Evolutionary conservation across 2,113 vertebrate species (phyloP), one percentile per base, ranked within the genome.

Genomic region (Suncus etruscus): DNA sequence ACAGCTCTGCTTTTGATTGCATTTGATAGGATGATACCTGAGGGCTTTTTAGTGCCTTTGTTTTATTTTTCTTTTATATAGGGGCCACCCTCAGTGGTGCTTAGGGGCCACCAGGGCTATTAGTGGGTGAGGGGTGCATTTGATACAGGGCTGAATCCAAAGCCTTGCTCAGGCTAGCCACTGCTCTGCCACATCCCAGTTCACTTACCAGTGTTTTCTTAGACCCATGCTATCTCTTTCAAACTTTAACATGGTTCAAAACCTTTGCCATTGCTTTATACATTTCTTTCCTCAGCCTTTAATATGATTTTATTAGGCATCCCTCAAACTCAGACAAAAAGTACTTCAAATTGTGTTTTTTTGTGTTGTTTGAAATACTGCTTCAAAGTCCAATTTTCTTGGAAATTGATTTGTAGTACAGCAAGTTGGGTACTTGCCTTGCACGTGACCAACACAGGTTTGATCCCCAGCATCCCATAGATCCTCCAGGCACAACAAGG

Each of bases 341-440:
- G 16, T 51, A 11, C 61, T 87, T 45, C 27, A 65, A 82, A 27
- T 10, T n/a, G 6, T 63, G 29, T 58, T 58, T 16, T 58, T 16
- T 58, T 58, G 11, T 1, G 8, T 87, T 70, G 66, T 81, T 81
- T 90, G 5, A 90, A 87, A 76, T 63, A 45, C 10, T 90, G 32
- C 20, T 86, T 91, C 80, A 91, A 48, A 92, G 68, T 29, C 50
- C 25, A 83, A 73, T 87, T 86, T 89, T 45, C 9, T 15, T 39
- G 5, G 5, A 39, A 39, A 39, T 39, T 39, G 39, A 39, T 39
- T 39, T 3, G 39, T 39, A 39, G 39, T 39, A 39, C 39, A 39
- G 39, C 39, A 39, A 39, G 39, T 39, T 39, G 39, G 39, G 39
- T 5, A 39, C 39, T 39, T 39, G 39, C 39, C 39, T 39, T 39